phyloP scores from a whole-genome alignment of 1,140 invertebrate genomes.

The Zaprionus taronus region DNA sequence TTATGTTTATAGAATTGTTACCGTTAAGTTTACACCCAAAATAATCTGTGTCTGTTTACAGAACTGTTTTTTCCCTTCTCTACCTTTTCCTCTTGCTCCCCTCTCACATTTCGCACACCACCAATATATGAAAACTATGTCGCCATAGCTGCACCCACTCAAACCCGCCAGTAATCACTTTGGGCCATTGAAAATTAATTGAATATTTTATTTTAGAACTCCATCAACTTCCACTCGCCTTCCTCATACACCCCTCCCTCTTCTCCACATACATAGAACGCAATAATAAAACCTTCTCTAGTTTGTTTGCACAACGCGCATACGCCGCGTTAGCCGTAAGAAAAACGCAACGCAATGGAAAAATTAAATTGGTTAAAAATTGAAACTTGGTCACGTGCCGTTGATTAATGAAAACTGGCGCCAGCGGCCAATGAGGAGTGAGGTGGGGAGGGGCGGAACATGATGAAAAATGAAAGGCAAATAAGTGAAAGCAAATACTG shows the following conservation, averaged over 20 bases:
- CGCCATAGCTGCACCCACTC: not conserved
- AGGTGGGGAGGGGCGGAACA: slow-evolving; percentile 13
- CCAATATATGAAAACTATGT: not conserved
- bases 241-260: not conserved
- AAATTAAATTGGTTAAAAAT: slow-evolving; percentile 67
- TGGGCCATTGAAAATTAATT: slow-evolving; percentile 54
- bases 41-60: no score
- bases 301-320: slow-evolving; percentile 52
- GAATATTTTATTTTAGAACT: slow-evolving; percentile 33
- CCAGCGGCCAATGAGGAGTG: slow-evolving; percentile 21
- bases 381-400: slow-evolving; percentile 77
- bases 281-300: not conserved
- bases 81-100: no score
- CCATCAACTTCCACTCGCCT: not conserved
- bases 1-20: no score
- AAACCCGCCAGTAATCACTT: slow-evolving; percentile 12
- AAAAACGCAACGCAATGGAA: slow-evolving; percentile 12
- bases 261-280: not conserved
- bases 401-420: slow-evolving; percentile 69
- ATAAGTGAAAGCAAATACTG: slow-evolving; percentile 70
- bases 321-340: slow-evolving; percentile 56
- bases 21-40: no score
- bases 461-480: slow-evolving; percentile 66
- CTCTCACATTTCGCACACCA: not conserved
- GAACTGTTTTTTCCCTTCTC: not conserved